Percentiles rank a stretch among this genome's conserved stretches.
Conservation (phyloP, 2,888 invertebrate genomes). For the Schizaphis graminum region DNA sequence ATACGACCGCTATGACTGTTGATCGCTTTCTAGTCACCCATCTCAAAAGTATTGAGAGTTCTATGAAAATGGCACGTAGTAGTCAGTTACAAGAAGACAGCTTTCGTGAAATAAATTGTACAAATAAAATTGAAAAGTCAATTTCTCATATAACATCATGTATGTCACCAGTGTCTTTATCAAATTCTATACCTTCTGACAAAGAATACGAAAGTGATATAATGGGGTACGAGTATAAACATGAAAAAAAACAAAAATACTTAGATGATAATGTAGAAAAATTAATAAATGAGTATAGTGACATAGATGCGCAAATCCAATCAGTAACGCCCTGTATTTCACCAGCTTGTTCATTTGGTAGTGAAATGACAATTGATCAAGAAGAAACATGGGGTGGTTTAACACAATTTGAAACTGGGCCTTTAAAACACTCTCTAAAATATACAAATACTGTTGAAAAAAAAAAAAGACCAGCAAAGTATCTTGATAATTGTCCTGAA, state of each 20-base stretch:
- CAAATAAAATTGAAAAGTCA: background rate
- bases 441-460: background rate
- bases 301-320: background rate
- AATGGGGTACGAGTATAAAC: background rate
- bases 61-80: background rate
- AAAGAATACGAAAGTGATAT: background rate
- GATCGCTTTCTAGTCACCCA: no score
- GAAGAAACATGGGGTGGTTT: constrained; percentile 23
- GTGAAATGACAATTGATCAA: background rate
- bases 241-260: no score
- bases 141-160: no score
- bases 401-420: background rate
- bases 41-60: background rate
- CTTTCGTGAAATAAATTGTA: background rate
- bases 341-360: background rate
- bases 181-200: background rate
- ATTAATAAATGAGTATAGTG: background rate
- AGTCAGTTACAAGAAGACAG: background rate
- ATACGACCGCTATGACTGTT: no score
- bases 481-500: background rate
- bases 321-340: background rate
- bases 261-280: no score
- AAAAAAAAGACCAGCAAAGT: background rate
- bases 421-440: background rate
- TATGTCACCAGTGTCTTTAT: background rate